Percentiles rank a stretch among this genome's conserved stretches.
phyloP scores from a whole-genome alignment of 2,797 vertebrate species.

The Arrhamphus sclerolepis region DNA sequence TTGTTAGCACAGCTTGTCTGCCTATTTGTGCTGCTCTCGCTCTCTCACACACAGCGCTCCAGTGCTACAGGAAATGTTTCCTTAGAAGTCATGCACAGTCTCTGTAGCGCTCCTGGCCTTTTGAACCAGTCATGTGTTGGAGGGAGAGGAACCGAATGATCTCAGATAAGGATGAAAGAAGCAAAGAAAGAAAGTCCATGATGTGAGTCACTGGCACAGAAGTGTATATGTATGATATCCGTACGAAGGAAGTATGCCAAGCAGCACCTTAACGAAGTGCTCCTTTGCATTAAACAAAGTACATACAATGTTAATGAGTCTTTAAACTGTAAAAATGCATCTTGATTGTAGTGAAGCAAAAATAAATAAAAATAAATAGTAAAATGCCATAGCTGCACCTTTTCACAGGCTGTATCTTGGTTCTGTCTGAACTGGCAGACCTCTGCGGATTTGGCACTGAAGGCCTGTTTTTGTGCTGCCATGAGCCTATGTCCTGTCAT shows the following conservation, averaged over 20 bases:
- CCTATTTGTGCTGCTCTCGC: slow-evolving; percentile 52
- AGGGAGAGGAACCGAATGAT: slow-evolving; percentile 47
- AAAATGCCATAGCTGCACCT: too few species aligned
- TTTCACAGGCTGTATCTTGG: too few species aligned
- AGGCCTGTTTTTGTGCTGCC: too few species aligned
- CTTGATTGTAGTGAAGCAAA: neutral
- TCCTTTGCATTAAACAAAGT: slow-evolving; percentile 1
- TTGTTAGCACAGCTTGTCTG: slow-evolving; percentile 71
- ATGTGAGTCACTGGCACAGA: slow-evolving; percentile 35
- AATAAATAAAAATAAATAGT: too few species aligned
- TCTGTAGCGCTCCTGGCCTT: slow-evolving; percentile 63
- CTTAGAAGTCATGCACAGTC: slow-evolving; percentile 58
- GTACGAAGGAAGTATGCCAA: slow-evolving; percentile 2
- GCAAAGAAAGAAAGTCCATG: slow-evolving; percentile 21
- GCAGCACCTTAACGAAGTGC: slow-evolving; percentile 7
- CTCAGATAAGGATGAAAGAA: slow-evolving; percentile 29
- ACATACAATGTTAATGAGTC: neutral
- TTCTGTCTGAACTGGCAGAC: too few species aligned
- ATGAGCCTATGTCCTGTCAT: neutral
- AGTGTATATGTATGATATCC: slow-evolving; percentile 14
- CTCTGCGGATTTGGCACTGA: too few species aligned
- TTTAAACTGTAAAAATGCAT: neutral
- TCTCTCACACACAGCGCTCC: slow-evolving; percentile 2
- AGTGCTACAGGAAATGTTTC: slow-evolving; percentile 31
- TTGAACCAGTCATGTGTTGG: slow-evolving; percentile 71